Percentiles rank a stretch among this genome's conserved stretches.
Evolutionary conservation across 2,113 vertebrate species (phyloP).

Genomic region (Brachypodius melanocephalos): DNA sequence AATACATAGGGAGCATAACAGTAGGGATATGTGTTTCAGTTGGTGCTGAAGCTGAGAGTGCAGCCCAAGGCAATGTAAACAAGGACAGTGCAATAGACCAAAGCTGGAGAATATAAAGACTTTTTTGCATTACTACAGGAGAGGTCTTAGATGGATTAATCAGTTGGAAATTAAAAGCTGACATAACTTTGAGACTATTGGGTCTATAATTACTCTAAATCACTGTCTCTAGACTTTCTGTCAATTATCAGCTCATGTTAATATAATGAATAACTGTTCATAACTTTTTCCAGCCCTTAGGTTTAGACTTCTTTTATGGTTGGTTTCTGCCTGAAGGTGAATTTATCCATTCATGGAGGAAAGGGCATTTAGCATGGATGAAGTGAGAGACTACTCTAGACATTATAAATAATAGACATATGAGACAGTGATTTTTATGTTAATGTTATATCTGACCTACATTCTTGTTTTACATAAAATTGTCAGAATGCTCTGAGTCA

Average conservation of each 20-base stretch:
- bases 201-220: background rate
- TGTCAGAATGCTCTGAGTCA: background rate
- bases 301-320: background rate
- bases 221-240: background rate
- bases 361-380: background rate
- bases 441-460: background rate
- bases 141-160: background rate
- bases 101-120: background rate
- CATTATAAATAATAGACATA: background rate
- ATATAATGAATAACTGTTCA: background rate
- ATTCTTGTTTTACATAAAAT: background rate
- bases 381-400: background rate
- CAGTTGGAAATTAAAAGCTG: background rate
- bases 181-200: background rate
- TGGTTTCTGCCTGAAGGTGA: background rate
- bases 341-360: background rate
- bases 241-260: background rate
- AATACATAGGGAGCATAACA: background rate
- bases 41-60: background rate
- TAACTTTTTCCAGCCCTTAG: background rate
- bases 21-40: background rate
- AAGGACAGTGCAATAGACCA: background rate
- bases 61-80: background rate
- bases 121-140: background rate
- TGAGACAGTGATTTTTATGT: background rate